These are phyloP conservation scores for Dasypogon diadema DNA, from an alignment of 2,888 invertebrate species.

Conservation along the genomic window DNA sequence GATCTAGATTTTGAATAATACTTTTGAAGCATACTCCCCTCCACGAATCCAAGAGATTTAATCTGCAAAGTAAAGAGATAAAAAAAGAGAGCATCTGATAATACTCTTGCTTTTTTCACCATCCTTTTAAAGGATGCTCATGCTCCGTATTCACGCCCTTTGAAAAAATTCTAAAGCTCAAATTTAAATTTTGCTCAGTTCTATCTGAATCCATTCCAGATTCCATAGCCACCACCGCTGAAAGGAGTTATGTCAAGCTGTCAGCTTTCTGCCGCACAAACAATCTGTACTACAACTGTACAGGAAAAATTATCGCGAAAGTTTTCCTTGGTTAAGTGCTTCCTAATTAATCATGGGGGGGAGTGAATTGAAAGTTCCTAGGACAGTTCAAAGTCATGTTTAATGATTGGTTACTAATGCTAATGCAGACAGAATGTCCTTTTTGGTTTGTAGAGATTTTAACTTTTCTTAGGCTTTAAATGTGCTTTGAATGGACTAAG, in stretches of 20 bases:
- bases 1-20: too few species aligned
- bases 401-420: too few species aligned
- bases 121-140: not conserved
- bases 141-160: constrained; percentile 18
- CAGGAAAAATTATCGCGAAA: constrained; percentile 32
- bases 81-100: too few species aligned
- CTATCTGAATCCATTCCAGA: not conserved
- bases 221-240: constrained; percentile 19
- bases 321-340: constrained; percentile 25
- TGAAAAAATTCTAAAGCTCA: constrained; percentile 17
- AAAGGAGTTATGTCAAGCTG: constrained; percentile 37
- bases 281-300: constrained; percentile 32
- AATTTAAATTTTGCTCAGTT: constrained; percentile 21
- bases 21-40: not conserved
- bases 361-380: not conserved
- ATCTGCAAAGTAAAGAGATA: too few species aligned
- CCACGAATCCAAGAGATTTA: too few species aligned
- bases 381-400: not conserved
- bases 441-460: too few species aligned
- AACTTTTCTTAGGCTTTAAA: too few species aligned
- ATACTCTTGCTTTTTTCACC: not conserved
- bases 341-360: constrained; percentile 21
- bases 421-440: too few species aligned
- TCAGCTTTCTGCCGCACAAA: constrained; percentile 28
- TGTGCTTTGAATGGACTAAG: too few species aligned